These are phyloP conservation scores for Catocala sponsa DNA, from an alignment of 2,888 invertebrate species.

Conservation along the genomic window DNA sequence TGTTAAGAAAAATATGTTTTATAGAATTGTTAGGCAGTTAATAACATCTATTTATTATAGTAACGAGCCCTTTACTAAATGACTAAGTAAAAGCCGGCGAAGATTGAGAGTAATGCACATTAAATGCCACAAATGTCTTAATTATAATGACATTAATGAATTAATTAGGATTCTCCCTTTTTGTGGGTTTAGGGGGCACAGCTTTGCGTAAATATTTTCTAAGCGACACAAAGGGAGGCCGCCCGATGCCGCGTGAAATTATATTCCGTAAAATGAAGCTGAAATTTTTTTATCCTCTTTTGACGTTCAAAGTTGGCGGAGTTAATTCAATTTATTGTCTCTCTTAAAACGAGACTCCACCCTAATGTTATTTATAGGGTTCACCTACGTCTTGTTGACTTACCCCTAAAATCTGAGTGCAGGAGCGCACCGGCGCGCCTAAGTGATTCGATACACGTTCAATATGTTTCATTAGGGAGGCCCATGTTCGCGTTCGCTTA, in stretches of 20 bases:
- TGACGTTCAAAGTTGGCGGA: constrained; percentile 80
- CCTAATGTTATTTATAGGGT: constrained; percentile 83
- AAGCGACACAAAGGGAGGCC: constrained; percentile 71
- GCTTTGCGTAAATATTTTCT: constrained; percentile 78
- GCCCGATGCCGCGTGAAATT: constrained; percentile 78
- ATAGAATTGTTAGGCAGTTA: background rate
- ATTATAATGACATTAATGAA: constrained; percentile 80
- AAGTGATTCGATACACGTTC: constrained; percentile 88
- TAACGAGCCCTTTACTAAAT: constrained; percentile 35
- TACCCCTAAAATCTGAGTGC: constrained; percentile 79
- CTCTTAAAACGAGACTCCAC: constrained; percentile 82
- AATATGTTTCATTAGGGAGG: constrained; percentile 87
- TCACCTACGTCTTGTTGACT: constrained; percentile 83
- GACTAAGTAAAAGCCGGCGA: constrained; percentile 36
- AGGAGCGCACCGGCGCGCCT: constrained; percentile 79
- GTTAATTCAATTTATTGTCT: constrained; percentile 86
- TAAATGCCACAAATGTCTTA: constrained; percentile 72
- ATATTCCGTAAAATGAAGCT: constrained; percentile 79
- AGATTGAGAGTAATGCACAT: constrained; percentile 67
- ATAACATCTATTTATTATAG: constrained; percentile 15
- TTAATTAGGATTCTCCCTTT: constrained; percentile 77
- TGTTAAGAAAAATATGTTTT: background rate
- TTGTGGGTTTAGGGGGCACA: constrained; percentile 66
- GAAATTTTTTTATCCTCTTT: constrained; percentile 76
- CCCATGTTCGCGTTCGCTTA: constrained; percentile 81